These are phyloP conservation scores for Sacculina carcini DNA, from an alignment of 2,888 invertebrate genomes.

Conservation along the genomic window DNA sequence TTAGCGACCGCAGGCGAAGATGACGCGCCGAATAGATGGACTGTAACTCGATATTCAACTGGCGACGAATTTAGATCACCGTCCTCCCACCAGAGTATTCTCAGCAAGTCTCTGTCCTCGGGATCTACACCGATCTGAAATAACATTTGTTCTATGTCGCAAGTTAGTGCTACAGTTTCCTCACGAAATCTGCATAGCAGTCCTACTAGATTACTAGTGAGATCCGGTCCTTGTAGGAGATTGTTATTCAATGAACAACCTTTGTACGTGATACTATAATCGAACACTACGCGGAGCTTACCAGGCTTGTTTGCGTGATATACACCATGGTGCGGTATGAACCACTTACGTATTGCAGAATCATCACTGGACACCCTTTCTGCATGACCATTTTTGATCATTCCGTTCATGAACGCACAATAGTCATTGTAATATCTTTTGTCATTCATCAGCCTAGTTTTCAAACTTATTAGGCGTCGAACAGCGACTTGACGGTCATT, in stretches of 20 bases:
- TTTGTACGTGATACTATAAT: conserved; percentile 7
- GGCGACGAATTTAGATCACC: neutral
- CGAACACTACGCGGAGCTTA: conserved; percentile 13
- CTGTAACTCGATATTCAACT: conserved; percentile 1
- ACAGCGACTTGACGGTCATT: too few species aligned
- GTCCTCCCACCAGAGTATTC: neutral
- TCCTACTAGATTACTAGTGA: neutral
- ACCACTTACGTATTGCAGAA: too few species aligned
- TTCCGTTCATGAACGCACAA: too few species aligned
- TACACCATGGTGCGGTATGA: conserved; percentile 13
- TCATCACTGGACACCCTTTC: too few species aligned
- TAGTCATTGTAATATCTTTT: too few species aligned
- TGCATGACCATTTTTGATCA: too few species aligned
- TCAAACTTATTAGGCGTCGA: too few species aligned
- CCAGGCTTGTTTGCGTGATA: conserved; percentile 13
- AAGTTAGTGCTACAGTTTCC: neutral
- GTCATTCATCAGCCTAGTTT: too few species aligned
- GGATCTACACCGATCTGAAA: neutral
- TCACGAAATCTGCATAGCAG: neutral
- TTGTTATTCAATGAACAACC: neutral
- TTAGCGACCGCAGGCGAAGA: conserved; percentile 1
- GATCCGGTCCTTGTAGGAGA: neutral
- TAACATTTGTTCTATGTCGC: neutral
- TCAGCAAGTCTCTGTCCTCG: neutral
- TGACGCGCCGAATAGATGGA: neutral